Evolutionary conservation across 2,888 invertebrate genomes (phyloP).

Genomic region (Deroplatys truncata): DNA sequence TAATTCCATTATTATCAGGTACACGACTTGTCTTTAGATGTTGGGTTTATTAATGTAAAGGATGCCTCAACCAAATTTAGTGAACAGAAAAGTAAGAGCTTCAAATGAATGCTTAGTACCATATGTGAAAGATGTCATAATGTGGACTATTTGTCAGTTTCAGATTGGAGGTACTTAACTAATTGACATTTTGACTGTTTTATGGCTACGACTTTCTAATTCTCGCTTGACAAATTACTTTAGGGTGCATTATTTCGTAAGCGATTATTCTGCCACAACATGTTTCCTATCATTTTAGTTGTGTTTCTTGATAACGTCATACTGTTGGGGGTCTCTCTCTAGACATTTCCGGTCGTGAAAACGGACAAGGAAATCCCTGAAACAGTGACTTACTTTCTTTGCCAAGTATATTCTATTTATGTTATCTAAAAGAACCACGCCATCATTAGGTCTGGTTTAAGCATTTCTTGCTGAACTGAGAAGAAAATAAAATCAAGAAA

Average conservation of each 20-base stretch:
- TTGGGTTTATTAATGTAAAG: too few species aligned
- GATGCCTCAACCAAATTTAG: too few species aligned
- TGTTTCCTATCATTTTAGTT: background rate
- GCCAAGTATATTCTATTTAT: too few species aligned
- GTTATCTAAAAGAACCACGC: too few species aligned
- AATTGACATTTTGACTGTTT: background rate
- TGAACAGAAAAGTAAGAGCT: too few species aligned
- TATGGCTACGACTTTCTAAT: background rate
- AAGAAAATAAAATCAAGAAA: too few species aligned
- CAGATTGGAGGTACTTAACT: background rate
- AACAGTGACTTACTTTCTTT: too few species aligned
- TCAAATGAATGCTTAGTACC: too few species aligned
- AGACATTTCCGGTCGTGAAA: background rate
- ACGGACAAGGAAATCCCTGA: background rate
- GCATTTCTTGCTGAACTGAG: too few species aligned
- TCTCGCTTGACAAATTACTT: background rate
- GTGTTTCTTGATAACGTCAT: background rate
- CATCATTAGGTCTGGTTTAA: too few species aligned
- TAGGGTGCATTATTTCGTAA: background rate
- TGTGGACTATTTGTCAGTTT: background rate
- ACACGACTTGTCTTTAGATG: too few species aligned
- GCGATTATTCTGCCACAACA: background rate
- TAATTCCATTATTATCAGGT: too few species aligned
- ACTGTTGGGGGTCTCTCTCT: background rate
- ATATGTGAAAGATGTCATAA: background rate